Percentiles rank a stretch among this genome's conserved stretches.
Conservation (phyloP, 2,113 vertebrate species). For the Hippoglossus stenolepis region DNA sequence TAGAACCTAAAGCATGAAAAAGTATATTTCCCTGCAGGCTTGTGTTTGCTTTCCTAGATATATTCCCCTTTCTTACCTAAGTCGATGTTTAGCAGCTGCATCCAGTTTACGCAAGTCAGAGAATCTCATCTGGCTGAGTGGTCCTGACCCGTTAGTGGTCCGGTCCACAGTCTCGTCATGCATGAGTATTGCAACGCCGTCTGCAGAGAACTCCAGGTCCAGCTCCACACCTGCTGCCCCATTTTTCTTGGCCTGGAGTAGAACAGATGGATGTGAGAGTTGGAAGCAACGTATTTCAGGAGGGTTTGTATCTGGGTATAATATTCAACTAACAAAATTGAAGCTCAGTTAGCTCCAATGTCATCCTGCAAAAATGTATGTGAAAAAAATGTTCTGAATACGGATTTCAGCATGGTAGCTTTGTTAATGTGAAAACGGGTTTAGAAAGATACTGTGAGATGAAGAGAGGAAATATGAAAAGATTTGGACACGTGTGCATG, state of each 20-base stretch:
- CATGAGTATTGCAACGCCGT: slow-evolving; percentile 94
- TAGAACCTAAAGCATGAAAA: too few species aligned
- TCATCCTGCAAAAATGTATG: neutral
- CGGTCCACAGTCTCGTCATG: slow-evolving; percentile 94
- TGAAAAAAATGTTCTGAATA: too few species aligned
- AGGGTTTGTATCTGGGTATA: neutral
- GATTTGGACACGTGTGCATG: too few species aligned
- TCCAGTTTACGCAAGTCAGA: slow-evolving; percentile 89
- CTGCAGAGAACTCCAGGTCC: slow-evolving; percentile 94
- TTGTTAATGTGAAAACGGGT: neutral
- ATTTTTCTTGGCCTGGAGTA: slow-evolving; percentile 91
- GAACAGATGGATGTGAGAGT: neutral
- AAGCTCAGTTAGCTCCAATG: neutral
- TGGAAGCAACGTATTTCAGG: neutral
- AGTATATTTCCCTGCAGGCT: too few species aligned
- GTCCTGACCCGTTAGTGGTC: slow-evolving; percentile 92
- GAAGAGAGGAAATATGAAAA: too few species aligned
- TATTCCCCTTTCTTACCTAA: slow-evolving; percentile 80
- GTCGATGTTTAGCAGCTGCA: slow-evolving; percentile 91
- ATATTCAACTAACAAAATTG: neutral
- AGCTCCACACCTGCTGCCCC: slow-evolving; percentile 93
- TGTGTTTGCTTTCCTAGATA: neutral
- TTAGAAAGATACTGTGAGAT: neutral
- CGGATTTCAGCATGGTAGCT: neutral
- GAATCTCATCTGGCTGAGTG: slow-evolving; percentile 85